Percentiles rank a stretch among this genome's conserved stretches.
phyloP scores from a whole-genome alignment of 2,113 vertebrate genomes.

The Muntiacus reevesi region DNA sequence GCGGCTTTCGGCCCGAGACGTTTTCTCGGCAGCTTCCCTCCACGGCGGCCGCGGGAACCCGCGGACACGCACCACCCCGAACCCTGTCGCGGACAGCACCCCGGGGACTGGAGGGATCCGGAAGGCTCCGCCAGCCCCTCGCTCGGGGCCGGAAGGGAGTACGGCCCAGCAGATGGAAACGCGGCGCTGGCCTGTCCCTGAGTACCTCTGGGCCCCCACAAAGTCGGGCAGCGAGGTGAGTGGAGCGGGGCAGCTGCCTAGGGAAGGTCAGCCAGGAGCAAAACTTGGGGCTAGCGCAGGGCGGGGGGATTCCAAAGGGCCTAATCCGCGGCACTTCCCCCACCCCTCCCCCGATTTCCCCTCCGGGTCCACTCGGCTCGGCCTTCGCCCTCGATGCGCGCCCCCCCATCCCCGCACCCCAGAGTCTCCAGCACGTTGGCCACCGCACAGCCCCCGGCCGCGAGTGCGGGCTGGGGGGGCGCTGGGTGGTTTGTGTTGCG shows the following conservation, averaged over 20 bases:
- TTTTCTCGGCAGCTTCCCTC: neutral
- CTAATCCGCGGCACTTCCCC: slow-evolving; percentile 20
- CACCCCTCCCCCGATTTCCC: neutral
- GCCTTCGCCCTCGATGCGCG: neutral
- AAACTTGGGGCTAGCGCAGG: neutral
- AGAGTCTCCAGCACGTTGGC: neutral
- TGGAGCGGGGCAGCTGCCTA: neutral
- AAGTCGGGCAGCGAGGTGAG: neutral
- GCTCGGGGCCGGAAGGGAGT: neutral
- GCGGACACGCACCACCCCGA: neutral
- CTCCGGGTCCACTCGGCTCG: neutral
- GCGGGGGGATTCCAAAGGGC: neutral
- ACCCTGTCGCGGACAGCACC: neutral
- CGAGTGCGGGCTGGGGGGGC: neutral
- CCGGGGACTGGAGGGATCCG: neutral
- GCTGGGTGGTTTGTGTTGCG: slow-evolving; percentile 49
- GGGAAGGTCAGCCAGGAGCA: neutral
- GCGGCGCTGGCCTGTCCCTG: neutral
- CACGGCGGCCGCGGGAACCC: neutral
- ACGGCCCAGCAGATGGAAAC: neutral
- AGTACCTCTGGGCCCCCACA: neutral
- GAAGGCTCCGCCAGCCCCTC: neutral
- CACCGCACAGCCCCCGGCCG: neutral
- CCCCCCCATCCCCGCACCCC: neutral
- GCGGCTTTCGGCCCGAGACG: neutral